phyloP scores from a whole-genome alignment of 1,140 invertebrate genomes.

The Trichonephila clavata region DNA sequence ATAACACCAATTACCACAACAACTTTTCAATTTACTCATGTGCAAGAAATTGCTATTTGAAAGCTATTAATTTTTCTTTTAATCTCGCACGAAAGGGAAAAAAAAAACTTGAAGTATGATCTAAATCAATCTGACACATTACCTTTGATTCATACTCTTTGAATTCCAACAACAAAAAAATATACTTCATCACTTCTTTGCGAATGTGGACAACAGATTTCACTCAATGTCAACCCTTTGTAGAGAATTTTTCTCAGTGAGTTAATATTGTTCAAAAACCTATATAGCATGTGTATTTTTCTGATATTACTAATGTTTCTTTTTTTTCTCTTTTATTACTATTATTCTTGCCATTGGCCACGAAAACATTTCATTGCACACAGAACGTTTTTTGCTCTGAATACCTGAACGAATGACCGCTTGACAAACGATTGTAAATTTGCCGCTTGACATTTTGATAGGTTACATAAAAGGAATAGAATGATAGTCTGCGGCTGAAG shows the following conservation, averaged over 20 bases:
- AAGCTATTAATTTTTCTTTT: slow-evolving; percentile 45
- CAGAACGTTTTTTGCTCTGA: slow-evolving; percentile 49
- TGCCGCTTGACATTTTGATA: slow-evolving; percentile 70
- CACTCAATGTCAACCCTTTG: slow-evolving; percentile 53
- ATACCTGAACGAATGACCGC: slow-evolving; percentile 69
- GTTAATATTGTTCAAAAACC: slow-evolving; percentile 55
- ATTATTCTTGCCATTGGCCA: slow-evolving; percentile 22
- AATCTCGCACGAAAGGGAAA: not conserved
- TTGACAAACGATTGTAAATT: slow-evolving; percentile 75
- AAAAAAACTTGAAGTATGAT: not conserved
- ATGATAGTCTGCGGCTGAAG: slow-evolving; percentile 52
- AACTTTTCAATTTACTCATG: slow-evolving; percentile 4
- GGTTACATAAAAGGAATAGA: slow-evolving; percentile 65
- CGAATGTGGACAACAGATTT: slow-evolving; percentile 27
- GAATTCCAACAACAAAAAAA: slow-evolving; percentile 44
- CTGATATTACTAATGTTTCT: slow-evolving; percentile 34
- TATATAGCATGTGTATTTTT: slow-evolving; percentile 50
- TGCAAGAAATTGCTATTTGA: slow-evolving; percentile 31
- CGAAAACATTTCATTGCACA: slow-evolving; percentile 18
- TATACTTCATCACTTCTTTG: slow-evolving; percentile 60
- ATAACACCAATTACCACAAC: slow-evolving; percentile 20
- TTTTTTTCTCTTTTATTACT: slow-evolving; percentile 2
- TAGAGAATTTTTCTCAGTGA: not conserved
- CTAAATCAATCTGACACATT: slow-evolving; percentile 45
- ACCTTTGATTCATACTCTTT: slow-evolving; percentile 44